These are phyloP conservation scores for Euthynnus affinis DNA, from an alignment of 2,797 vertebrate species.

Conservation along the genomic window DNA sequence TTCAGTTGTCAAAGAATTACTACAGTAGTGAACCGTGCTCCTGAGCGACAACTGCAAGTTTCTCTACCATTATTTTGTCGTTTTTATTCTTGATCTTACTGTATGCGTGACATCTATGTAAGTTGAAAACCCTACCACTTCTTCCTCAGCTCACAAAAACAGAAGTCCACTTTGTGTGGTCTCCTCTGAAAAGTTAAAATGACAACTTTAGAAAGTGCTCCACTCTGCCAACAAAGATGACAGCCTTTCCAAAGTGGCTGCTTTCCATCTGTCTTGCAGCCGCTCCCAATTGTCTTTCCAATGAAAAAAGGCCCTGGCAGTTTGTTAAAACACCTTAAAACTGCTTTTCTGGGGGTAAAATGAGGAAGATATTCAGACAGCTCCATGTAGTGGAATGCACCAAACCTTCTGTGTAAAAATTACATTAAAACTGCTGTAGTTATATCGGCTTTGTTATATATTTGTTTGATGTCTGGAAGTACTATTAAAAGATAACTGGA, in stretches of 20 bases:
- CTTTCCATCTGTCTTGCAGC: conserved; percentile 68
- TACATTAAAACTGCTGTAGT: background rate
- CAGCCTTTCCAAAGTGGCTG: conserved; percentile 67
- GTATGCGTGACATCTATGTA: conserved; percentile 19
- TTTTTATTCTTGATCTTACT: conserved; percentile 1
- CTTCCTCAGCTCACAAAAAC: conserved; percentile 28
- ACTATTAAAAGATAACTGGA: background rate
- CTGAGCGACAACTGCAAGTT: background rate
- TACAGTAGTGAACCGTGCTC: too few species aligned
- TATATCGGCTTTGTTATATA: background rate
- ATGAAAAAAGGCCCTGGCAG: conserved; percentile 55
- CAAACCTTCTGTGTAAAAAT: conserved; percentile 9
- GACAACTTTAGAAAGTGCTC: conserved; percentile 56
- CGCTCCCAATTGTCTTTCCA: conserved; percentile 57
- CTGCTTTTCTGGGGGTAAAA: conserved; percentile 34
- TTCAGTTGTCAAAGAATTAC: background rate
- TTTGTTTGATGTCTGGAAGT: background rate
- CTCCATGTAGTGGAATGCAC: background rate
- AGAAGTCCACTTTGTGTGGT: conserved; percentile 37
- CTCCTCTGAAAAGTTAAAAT: conserved; percentile 56
- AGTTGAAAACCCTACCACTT: conserved; percentile 14
- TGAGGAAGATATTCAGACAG: conserved; percentile 21
- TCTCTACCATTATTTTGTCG: background rate
- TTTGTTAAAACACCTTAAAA: conserved; percentile 50
- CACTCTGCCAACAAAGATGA: conserved; percentile 54